Base-by-base conservation (phyloP, 2,113 vertebrate genomes). In the Apus apus region DNA sequence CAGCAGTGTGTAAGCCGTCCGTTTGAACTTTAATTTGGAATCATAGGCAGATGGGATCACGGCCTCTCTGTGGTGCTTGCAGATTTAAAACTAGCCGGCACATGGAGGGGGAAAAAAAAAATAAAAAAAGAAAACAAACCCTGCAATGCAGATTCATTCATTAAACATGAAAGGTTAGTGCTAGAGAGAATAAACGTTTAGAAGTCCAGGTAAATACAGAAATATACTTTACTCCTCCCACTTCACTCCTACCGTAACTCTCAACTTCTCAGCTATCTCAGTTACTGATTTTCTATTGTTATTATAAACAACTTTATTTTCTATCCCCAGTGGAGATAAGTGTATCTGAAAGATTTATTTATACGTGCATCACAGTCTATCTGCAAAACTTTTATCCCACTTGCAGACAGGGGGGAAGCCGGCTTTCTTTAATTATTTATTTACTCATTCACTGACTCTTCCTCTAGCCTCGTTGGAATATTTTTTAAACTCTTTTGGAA, bases 31-130 rank as follows among this genome's bases (percentile, higher is more conserved):
- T 97, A 97, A 98, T 98, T 98, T 97, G 97, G 97, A 98, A 96
- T 97, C 97, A 95, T 90, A 98, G 96, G 97, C 98, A 98, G 98
- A 98, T 98, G 98, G 98, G 97, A 98, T 98, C 98, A 98, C 82
- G 96, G 94, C 97, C 96, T 97, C 96, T 97, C 96, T 97, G 91
- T 83, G 97, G 92, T 97, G 95, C 94, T 96, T 91, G 97, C 97
- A 98, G 98, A 97, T 96, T 97, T 95, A 95, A 98, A 98, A 98
- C 98, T 97, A 97, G 97, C 98, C 97, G 75, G 91, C 92, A 93
- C 96, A 94, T 70, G 83, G 94, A 95, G 92, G 88, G 73, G 13
- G 60, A 25, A 80, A 97, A 97, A 97, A 96, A 94, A 11, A 14
- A 60, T 26, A 80, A 97, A 97, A 97, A 95, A 94, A 11, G 22